Base-by-base conservation (phyloP, 2,888 invertebrate genomes). In the Rhingia rostrata region DNA sequence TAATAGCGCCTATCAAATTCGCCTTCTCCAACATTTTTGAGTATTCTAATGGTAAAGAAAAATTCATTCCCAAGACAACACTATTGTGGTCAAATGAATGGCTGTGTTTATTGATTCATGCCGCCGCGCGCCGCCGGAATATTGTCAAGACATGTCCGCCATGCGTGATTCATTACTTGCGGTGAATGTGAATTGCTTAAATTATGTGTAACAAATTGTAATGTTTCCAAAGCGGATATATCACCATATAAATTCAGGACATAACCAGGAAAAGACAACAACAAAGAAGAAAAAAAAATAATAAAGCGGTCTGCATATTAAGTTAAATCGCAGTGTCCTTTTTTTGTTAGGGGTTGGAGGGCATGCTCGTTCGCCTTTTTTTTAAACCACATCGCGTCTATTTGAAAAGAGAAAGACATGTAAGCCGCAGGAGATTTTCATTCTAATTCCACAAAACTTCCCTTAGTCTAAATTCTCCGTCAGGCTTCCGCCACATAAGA, bases 221-320 rank as follows among this genome's bases (percentile, higher is more conserved):
- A 77, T 77, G 69, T 77, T 61, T 12, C 69, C 67, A 69, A 63
- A 56, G 41, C 70, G 69, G 75, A 69, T 77, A 69, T 45, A 61
- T 61, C 70, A 79, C 58, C 37, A 79, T 70, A 64, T 72, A 79
- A 79, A 79, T 72, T 64, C 56, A 35, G 37, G 56, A 58, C 58
- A 69, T 35, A 47, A 54, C 14, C 30, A 51, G 49, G n/a, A 51
- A 66, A 53, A 43, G 22, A 22, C 22, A 22, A 22, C 22, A 22
- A 60, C 58, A 45, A 47, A 32, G 47, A 10, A 53, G 35, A 60
- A 63, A 61, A 7, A 37, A 66, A 54, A 74, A 69, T 39, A 70
- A 77, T 61, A 67, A 78, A 78, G 63, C 39, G 82, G 54, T 78
- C 63, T 78, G 72, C 78, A 83, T 78, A 77, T 83, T 73, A 78